Conservation (phyloP, 2,797 vertebrate species). For the Vultur gryphus region DNA sequence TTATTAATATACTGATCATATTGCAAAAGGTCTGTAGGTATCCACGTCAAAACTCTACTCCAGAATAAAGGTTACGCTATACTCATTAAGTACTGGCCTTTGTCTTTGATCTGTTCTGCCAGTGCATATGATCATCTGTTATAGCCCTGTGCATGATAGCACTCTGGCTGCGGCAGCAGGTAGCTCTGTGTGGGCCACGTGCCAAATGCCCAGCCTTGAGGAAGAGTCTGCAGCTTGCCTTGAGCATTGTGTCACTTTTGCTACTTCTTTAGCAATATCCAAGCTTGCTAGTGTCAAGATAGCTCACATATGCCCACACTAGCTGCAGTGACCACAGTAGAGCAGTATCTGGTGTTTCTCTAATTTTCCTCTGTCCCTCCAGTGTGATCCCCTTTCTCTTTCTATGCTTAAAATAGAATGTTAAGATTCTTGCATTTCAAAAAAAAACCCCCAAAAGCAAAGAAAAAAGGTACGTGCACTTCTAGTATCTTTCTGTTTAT, state of each 20-base stretch:
- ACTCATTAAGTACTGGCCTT: neutral
- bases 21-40: neutral
- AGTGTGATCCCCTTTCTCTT: neutral
- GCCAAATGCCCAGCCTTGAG: neutral
- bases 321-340: neutral
- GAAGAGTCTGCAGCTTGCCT: neutral
- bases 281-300: neutral
- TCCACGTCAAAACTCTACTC: neutral
- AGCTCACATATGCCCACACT: neutral
- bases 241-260: neutral
- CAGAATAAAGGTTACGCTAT: neutral
- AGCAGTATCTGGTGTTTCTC: neutral
- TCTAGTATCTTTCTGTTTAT: neutral
- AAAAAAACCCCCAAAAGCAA: neutral
- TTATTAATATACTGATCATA: neutral
- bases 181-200: rapidly evolving
- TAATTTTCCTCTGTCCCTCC: neutral
- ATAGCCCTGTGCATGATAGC: neutral
- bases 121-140: neutral
- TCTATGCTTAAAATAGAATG: neutral
- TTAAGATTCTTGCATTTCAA: neutral
- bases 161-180: neutral
- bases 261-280: neutral
- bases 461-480: neutral
- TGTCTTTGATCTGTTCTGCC: neutral